These are phyloP conservation scores for Catharus bicknelli DNA, from an alignment of 2,113 vertebrate genomes.

Conservation along the genomic window DNA sequence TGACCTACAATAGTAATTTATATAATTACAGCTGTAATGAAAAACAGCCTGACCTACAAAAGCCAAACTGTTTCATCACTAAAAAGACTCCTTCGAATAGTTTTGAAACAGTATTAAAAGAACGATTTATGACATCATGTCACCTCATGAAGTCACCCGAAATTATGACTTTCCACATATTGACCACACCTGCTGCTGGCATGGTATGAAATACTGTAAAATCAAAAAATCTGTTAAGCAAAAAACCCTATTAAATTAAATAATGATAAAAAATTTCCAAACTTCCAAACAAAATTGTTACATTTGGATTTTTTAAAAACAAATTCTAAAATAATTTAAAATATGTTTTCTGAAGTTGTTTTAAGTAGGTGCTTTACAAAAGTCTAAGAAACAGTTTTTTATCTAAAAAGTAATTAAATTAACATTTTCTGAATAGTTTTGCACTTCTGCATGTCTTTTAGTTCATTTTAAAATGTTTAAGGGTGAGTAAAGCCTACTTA, in stretches of 20 bases:
- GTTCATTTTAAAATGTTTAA: not conserved
- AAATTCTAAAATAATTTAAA: not conserved
- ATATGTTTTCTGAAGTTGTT: not conserved
- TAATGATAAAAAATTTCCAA: not conserved
- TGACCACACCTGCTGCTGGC: constrained; percentile 6
- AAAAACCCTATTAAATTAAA: not conserved
- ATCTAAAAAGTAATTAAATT: not conserved
- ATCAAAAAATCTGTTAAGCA: not conserved
- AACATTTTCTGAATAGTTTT: not conserved
- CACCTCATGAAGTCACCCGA: not conserved
- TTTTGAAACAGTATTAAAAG: not conserved
- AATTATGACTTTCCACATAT: constrained; percentile 15
- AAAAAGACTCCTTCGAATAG: not conserved
- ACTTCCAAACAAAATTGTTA: not conserved
- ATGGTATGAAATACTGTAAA: not conserved
- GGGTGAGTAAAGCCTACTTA: not conserved
- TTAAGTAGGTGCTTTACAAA: not conserved
- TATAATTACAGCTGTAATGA: not conserved
- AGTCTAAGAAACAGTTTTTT: not conserved
- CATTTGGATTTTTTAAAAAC: not conserved
- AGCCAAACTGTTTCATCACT: not conserved
- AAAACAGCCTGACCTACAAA: constrained; percentile 16
- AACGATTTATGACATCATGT: not conserved
- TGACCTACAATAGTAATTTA: not conserved
- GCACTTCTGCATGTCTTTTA: not conserved